These are phyloP conservation scores for Leptopterna dolabrata DNA, from an alignment of 2,888 invertebrate species.

Conservation along the genomic window DNA sequence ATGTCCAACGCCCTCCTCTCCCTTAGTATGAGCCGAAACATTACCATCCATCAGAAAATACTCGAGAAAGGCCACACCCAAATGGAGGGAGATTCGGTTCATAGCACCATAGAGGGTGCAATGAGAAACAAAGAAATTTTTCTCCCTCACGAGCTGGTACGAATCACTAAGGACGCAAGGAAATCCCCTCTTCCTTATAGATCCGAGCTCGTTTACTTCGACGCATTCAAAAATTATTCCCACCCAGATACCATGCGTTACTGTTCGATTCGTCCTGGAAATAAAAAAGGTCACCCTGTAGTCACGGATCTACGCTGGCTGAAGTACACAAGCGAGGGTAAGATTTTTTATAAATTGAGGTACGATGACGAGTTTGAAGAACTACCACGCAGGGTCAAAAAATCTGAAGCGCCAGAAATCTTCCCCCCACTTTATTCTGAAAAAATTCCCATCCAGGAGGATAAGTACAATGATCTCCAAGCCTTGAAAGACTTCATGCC, in stretches of 20 bases:
- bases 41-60: constrained; percentile 18
- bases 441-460: too few species aligned
- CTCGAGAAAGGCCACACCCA: constrained; percentile 25
- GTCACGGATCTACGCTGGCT: constrained; percentile 10
- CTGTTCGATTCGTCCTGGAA: constrained; percentile 12
- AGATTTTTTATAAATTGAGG: background rate
- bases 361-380: background rate
- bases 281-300: background rate
- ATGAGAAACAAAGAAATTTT: constrained; percentile 15
- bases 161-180: background rate
- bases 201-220: background rate
- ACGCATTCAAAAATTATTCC: background rate
- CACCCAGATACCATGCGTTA: too few species aligned
- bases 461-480: constrained; percentile 22
- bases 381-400: background rate
- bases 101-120: constrained; percentile 7
- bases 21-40: background rate
- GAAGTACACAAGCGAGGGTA: background rate
- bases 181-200: background rate
- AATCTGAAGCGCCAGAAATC: background rate
- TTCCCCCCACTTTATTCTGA: too few species aligned
- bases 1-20: constrained; percentile 8
- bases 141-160: background rate
- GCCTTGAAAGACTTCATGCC: constrained; percentile 9
- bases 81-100: constrained; percentile 22